These are phyloP conservation scores for Naja naja DNA, from an alignment of 2,113 vertebrate genomes.

Conservation along the genomic window DNA sequence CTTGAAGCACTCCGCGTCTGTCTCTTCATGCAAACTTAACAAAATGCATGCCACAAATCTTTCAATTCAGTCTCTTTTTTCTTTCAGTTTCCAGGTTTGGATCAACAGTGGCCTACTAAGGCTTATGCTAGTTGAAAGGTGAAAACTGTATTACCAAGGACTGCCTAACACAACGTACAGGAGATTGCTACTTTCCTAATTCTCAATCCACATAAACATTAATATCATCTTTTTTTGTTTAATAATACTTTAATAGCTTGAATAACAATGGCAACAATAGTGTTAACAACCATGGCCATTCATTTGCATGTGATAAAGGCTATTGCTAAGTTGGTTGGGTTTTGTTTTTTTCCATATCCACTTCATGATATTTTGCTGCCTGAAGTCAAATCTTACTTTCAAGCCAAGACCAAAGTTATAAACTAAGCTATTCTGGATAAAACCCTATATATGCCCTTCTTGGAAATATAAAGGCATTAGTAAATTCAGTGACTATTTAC, in stretches of 20 bases:
- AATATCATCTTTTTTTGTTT: background rate
- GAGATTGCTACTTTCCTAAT: background rate
- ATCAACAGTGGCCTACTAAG: background rate
- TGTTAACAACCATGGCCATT: background rate
- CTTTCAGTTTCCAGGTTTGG: background rate
- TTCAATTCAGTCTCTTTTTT: conserved; percentile 5
- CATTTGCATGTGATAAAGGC: background rate
- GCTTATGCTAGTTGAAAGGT: background rate
- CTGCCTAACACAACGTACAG: background rate
- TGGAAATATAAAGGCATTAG: background rate
- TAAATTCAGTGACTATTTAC: background rate
- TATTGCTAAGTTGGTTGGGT: background rate
- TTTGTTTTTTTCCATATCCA: background rate
- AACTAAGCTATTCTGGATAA: background rate
- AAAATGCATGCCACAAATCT: conserved; percentile 25
- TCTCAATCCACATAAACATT: background rate
- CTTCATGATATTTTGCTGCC: background rate
- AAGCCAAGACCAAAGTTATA: background rate
- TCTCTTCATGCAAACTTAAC: too few relatives aligned
- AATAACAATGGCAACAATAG: background rate
- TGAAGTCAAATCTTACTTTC: background rate
- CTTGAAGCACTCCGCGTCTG: too few relatives aligned
- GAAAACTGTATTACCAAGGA: background rate
- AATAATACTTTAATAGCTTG: background rate
- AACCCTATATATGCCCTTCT: background rate